Evolutionary conservation across 2,113 vertebrate genomes (phyloP).

Genomic region (Bubo blakistoni): DNA sequence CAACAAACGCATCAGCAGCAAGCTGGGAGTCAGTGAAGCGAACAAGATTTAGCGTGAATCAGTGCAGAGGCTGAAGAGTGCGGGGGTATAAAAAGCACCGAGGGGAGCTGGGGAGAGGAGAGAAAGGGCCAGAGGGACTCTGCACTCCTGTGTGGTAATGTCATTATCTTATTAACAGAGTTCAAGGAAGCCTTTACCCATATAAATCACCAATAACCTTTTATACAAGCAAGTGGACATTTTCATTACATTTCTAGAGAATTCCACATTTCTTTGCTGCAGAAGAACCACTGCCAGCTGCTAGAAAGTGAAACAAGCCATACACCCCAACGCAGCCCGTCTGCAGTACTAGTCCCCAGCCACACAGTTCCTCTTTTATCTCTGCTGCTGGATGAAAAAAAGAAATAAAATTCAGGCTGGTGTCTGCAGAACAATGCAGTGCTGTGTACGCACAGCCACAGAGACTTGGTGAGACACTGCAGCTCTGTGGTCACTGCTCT

Average conservation of each 20-base stretch:
- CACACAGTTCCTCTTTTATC: neutral
- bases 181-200: neutral
- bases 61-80: neutral
- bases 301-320: neutral
- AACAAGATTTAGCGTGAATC: neutral
- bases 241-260: neutral
- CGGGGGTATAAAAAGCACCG: neutral
- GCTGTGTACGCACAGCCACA: neutral
- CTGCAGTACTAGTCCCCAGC: neutral
- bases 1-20: neutral
- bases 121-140: neutral
- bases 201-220: neutral
- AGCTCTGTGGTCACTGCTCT: neutral
- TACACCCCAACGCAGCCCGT: rapidly evolving
- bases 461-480: neutral
- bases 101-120: neutral
- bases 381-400: neutral
- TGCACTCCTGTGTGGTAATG: rapidly evolving
- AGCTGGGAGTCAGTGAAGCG: neutral
- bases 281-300: neutral
- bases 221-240: neutral
- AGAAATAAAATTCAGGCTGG: neutral
- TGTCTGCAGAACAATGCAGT: neutral
- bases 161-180: no score
- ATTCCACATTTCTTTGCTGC: neutral